Base-by-base conservation (phyloP, 1,140 invertebrate species). In the Holotrichia oblita region DNA sequence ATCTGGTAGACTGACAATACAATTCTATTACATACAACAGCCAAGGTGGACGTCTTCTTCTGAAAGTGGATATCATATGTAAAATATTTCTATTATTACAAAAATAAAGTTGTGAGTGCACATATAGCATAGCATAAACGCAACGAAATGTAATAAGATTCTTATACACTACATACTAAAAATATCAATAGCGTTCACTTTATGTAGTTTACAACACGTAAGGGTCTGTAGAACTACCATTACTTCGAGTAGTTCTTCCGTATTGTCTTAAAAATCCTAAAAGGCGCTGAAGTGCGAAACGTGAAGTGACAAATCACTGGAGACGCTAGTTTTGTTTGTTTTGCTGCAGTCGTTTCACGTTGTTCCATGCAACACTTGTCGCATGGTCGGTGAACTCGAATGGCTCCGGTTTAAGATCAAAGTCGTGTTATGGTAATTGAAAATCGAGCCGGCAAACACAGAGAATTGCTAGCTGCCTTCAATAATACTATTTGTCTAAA, bases 381-480 rank as follows among this genome's bases (percentile, higher is more conserved):
- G 61, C 61, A 69, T 69, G 61, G 61, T 69, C 61, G 61, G 27
- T 69, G 61, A 69, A 69, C 61, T 12, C 61, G 61, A 27, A 69
- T 69, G 22, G 61, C 61, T 69, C 17, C 61, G 22, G 61, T 34
- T 69, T 69, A 69, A 69, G 61, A 69, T 69, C 61, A 69, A 69
- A 69, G 61, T 69, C 61, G 61, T 69, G 61, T 69, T 69, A 69
- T 69, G 61, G 61, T 69, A 69, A 69, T 69, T 69, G 61, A 69
- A 20, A 69, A 69, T 69, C 61, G 27, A 69, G 61, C 27, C 61
- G 61, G 17, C 22, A 20, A 22, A 69, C 61, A 7, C 61, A 34
- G 27, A 34, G 22, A 69, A 69, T 69, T 69, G 22, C 27, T 27
- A 27, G 61, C 27, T 69, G 22, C 61, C 61, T 7, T 69, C 12